These are phyloP conservation scores for Galerucella nymphaeae DNA, from an alignment of 2,888 invertebrate species.

Conservation along the genomic window DNA sequence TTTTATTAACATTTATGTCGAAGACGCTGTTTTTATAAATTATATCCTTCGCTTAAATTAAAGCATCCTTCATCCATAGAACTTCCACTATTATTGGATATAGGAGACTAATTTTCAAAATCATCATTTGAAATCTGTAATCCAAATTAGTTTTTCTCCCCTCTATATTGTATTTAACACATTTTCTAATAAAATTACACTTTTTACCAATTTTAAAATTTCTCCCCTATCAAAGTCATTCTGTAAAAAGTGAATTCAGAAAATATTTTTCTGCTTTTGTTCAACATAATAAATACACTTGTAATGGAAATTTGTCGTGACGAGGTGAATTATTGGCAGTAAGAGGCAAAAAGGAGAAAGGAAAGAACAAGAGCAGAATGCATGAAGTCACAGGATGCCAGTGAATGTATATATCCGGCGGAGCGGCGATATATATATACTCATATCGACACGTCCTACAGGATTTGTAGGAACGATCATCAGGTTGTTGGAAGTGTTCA, in stretches of 20 bases:
- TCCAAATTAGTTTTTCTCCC: too few relatives aligned
- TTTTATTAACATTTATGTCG: too few relatives aligned
- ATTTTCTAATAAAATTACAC: too few relatives aligned
- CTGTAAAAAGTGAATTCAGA: not conserved
- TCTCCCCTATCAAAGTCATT: too few relatives aligned
- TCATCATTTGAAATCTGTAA: too few relatives aligned
- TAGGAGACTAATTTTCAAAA: too few relatives aligned
- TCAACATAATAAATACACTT: not conserved
- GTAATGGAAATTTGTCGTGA: constrained; percentile 17
- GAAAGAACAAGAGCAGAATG: constrained; percentile 14
- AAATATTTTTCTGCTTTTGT: not conserved
- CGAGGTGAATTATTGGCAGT: constrained; percentile 19
- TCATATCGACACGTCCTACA: constrained; percentile 29
- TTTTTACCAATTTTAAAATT: too few relatives aligned
- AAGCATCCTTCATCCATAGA: too few relatives aligned
- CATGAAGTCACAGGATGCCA: not conserved
- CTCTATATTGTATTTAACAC: too few relatives aligned
- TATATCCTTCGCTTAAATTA: too few relatives aligned
- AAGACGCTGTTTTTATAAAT: too few relatives aligned
- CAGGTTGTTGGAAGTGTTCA: constrained; percentile 28
- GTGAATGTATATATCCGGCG: constrained; percentile 24
- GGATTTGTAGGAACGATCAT: constrained; percentile 28
- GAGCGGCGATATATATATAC: constrained; percentile 1
- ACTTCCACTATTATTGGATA: too few relatives aligned
- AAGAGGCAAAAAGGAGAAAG: constrained; percentile 12